These are phyloP conservation scores for Nyctibius bracteatus DNA, from an alignment of 2,113 vertebrate species.

Conservation along the genomic window DNA sequence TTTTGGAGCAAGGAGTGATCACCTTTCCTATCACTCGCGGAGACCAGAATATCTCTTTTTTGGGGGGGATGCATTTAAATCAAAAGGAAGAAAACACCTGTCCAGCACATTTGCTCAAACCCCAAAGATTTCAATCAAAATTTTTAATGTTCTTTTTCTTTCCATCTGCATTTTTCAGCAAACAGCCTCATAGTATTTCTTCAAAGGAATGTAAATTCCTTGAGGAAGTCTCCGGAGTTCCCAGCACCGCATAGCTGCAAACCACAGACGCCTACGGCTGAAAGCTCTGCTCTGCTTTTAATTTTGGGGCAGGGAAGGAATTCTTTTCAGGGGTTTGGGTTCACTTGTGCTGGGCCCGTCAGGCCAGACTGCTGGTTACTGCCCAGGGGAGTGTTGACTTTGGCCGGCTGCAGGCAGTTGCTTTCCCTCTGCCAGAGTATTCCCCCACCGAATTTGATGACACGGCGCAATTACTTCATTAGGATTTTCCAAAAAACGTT, in stretches of 20 bases:
- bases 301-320: slow-evolving; percentile 59
- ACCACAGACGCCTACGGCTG: slow-evolving; percentile 64
- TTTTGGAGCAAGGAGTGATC: not conserved
- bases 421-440: not conserved
- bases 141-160: slow-evolving; percentile 24
- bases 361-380: slow-evolving; percentile 20
- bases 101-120: slow-evolving; percentile 21
- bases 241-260: slow-evolving; percentile 55
- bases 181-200: slow-evolving; percentile 64
- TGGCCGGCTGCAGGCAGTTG: not conserved
- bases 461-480: slow-evolving; percentile 43
- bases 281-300: slow-evolving; percentile 61
- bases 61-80: not conserved
- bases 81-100: slow-evolving; percentile 47
- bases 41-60: not conserved
- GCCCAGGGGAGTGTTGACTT: slow-evolving; percentile 45
- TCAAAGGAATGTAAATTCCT: slow-evolving; percentile 69
- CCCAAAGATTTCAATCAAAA: not conserved
- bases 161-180: slow-evolving; percentile 37
- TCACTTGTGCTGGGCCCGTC: slow-evolving; percentile 30
- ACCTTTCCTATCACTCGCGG: not conserved
- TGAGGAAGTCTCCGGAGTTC: slow-evolving; percentile 64
- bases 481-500: slow-evolving; percentile 48
- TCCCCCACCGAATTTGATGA: slow-evolving; percentile 52
- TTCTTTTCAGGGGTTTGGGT: slow-evolving; percentile 29